These are phyloP conservation scores for Habrosyne pyritoides DNA, from an alignment of 2,888 invertebrate species.

Conservation along the genomic window DNA sequence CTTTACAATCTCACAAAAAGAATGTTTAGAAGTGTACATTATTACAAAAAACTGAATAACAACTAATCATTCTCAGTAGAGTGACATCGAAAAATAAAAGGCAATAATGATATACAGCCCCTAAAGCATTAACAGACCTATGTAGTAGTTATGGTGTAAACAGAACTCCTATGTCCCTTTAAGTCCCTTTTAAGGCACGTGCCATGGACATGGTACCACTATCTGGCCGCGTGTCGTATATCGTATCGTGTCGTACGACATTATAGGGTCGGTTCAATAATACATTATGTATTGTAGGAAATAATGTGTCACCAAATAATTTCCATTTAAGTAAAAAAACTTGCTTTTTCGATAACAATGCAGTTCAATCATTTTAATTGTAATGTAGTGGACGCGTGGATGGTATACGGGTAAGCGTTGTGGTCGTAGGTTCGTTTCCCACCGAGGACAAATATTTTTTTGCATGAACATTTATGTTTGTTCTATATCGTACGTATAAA, in stretches of 20 bases:
- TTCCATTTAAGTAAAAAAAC: slow-evolving; percentile 20
- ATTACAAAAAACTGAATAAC: neutral
- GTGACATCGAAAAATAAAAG: neutral
- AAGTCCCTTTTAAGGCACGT: slow-evolving; percentile 38
- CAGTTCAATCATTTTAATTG: no score
- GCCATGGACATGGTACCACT: slow-evolving; percentile 39
- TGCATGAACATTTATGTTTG: no score
- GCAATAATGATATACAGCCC: neutral
- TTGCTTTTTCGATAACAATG: no score
- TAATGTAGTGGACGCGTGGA: no score
- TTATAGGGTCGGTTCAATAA: neutral
- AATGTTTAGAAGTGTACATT: neutral
- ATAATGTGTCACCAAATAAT: neutral
- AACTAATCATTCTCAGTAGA: neutral
- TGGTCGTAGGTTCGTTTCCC: no score
- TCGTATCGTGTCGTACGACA: slow-evolving; percentile 3
- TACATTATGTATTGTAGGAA: neutral
- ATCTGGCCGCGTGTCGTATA: slow-evolving; percentile 40
- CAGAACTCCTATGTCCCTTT: slow-evolving; percentile 34
- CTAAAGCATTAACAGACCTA: neutral
- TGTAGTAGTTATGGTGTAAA: slow-evolving; percentile 36
- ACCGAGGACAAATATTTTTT: no score
- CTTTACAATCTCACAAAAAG: neutral
- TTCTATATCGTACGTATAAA: no score
- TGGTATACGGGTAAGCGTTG: no score